Conservation (phyloP, 2,888 invertebrate species). For the Colostygia pectinataria region DNA sequence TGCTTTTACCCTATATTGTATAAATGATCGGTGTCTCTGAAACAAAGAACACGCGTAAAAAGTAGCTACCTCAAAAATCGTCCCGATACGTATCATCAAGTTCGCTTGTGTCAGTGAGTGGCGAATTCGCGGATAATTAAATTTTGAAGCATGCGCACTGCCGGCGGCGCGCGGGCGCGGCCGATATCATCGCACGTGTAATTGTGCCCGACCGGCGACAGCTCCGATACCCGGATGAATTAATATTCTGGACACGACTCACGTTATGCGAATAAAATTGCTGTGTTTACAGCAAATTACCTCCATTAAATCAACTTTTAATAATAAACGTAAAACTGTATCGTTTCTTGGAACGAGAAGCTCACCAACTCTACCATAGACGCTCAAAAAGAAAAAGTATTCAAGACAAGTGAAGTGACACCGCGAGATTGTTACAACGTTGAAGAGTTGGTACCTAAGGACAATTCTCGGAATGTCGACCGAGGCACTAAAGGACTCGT, state of each 20-base stretch:
- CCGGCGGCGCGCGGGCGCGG: conserved; percentile 45
- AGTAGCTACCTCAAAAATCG: conserved; percentile 18
- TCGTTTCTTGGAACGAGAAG: conserved; percentile 28
- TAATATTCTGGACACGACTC: conserved; percentile 52
- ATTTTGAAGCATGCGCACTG: conserved; percentile 57
- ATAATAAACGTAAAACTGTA: conserved; percentile 29
- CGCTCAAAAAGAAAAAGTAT: conserved; percentile 27
- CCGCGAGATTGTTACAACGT: conserved; percentile 53
- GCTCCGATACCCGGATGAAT: conserved; percentile 45
- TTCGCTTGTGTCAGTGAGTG: conserved; percentile 49
- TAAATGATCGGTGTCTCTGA: conserved; percentile 6
- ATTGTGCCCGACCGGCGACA: conserved; percentile 54
- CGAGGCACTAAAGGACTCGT: conserved; percentile 68
- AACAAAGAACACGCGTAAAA: conserved; percentile 9
- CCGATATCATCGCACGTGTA: conserved; percentile 63
- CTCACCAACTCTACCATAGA: conserved; percentile 25
- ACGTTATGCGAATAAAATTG: conserved; percentile 44
- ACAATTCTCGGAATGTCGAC: conserved; percentile 74
- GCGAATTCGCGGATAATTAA: conserved; percentile 71
- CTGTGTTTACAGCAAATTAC: conserved; percentile 47
- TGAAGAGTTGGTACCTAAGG: conserved; percentile 65
- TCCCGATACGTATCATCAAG: conserved; percentile 27
- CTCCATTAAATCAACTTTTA: conserved; percentile 39
- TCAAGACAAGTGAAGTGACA: conserved; percentile 38
- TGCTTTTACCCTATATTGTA: too few relatives aligned